A percentile compares a stretch with the other conserved stretches of the same genome.
Evolutionary conservation across 2,888 invertebrate genomes (phyloP).

Genomic region (Dasypolia templi): DNA sequence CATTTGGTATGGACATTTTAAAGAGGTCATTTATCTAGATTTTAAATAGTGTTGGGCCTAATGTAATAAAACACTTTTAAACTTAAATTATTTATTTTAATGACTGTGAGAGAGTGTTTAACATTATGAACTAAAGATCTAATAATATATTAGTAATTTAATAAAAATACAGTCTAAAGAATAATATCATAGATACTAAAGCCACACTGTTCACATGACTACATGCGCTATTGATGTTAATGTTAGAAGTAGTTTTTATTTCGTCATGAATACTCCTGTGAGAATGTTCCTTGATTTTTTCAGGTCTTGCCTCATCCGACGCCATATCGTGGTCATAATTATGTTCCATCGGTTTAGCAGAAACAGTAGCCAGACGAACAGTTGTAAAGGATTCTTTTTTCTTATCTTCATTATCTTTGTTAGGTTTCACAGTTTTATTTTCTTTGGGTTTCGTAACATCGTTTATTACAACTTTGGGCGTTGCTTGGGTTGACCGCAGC

Average conservation of each 20-base stretch:
- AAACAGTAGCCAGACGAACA: slow-evolving; percentile 83
- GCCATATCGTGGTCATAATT: slow-evolving; percentile 82
- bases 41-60: too few species aligned
- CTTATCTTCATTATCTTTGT: slow-evolving; percentile 61
- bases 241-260: slow-evolving; percentile 54
- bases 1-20: too few species aligned
- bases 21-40: too few species aligned
- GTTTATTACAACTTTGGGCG: slow-evolving; percentile 6
- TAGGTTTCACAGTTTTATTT: slow-evolving; percentile 44
- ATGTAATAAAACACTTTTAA: slow-evolving; percentile 47
- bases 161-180: slow-evolving; percentile 74
- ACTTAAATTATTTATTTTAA: slow-evolving; percentile 83
- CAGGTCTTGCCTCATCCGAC: slow-evolving; percentile 85
- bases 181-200: slow-evolving; percentile 69
- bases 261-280: slow-evolving; percentile 80
- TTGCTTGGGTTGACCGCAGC: slow-evolving; percentile 14
- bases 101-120: slow-evolving; percentile 85
- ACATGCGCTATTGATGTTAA: slow-evolving; percentile 67
- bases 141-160: slow-evolving; percentile 65
- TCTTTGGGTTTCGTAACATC: slow-evolving; percentile 30
- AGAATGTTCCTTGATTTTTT: slow-evolving; percentile 75
- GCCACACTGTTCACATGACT: slow-evolving; percentile 69
- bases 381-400: slow-evolving; percentile 77
- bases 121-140: slow-evolving; percentile 71
- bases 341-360: slow-evolving; percentile 81